Base-by-base conservation (phyloP, 1,140 invertebrate species). In the Halesus radiatus region DNA sequence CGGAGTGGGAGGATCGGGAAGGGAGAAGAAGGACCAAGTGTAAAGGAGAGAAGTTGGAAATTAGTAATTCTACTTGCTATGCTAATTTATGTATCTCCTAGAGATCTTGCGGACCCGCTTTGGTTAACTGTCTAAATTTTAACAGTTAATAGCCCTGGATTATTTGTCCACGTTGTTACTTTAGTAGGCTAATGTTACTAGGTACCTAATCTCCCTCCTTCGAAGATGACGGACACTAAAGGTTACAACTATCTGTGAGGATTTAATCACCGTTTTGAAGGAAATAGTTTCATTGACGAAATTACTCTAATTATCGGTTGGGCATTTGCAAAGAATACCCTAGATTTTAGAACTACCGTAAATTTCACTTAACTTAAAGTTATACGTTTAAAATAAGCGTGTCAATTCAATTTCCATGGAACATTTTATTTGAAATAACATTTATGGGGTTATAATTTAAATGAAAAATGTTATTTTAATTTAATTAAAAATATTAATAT, bases 81-180 rank as follows among this genome's bases (percentile, higher is more conserved):
- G 66, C 18, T 70, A 70, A 70, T 70, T 70, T 70, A 70, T 70
- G 66, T 70, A 70, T 70, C 66, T 70, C 66, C 18, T 37, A 45
- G 32, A 50, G 66, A 70, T 70, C 66, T 50, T 70, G 37, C 66
- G 66, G 66, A 70, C 66, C 66, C 66, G 32, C 32, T 64, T 64
- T 70, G 66, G 66, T 70, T 70, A 70, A 70, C 29, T 70, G 66
- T 52, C 66, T 70, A 18, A 70, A 70, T 70, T 70, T 70, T 70
- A 70, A 52, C 66, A 18, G 66, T 70, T 70, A 45, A 70, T 70
- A 70, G 66, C 66, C 10, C 37, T 20, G 37, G 66, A 70, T 70
- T 70, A 70, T 70, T 70, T 45, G n/a, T 52, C 66, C 52, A 45
- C 66, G 29, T n/a, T 66, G 66, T 70, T 70, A 50, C 66, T 22